Conservation (phyloP, 2,888 invertebrate genomes). For the Oscheius sp. region DNA sequence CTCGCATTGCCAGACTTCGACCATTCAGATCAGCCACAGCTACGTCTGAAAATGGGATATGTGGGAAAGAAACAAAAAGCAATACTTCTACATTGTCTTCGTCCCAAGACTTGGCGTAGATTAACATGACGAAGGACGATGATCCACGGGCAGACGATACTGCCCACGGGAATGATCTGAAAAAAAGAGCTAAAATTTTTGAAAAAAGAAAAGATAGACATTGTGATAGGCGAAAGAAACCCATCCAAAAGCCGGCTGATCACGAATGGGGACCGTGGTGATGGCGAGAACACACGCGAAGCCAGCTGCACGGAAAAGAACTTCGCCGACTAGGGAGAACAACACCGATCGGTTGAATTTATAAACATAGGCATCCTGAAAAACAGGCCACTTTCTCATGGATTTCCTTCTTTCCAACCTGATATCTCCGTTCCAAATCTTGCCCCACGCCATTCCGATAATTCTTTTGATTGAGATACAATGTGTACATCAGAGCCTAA, state of each 20-base stretch:
- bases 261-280: background rate
- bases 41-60: background rate
- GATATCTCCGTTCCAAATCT: constrained; percentile 22
- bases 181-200: constrained; percentile 3
- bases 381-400: background rate
- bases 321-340: constrained; percentile 18
- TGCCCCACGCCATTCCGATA: constrained; percentile 20
- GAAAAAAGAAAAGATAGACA: background rate
- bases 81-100: background rate
- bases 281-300: constrained; percentile 7
- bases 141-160: constrained; percentile 18
- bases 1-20: background rate
- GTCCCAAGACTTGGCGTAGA: background rate
- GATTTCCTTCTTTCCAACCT: background rate
- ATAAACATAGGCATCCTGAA: constrained; percentile 15
- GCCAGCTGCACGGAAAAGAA: constrained; percentile 11
- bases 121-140: constrained; percentile 18
- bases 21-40: constrained; percentile 16
- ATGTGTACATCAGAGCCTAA: constrained; percentile 24
- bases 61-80: too few species aligned
- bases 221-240: constrained; percentile 27
- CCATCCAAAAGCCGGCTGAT: constrained; percentile 17
- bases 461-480: constrained; percentile 19
- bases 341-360: constrained; percentile 28
- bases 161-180: constrained; percentile 21